Evolutionary conservation across 2,113 vertebrate species (phyloP).

Genomic region (Nibea albiflora): DNA sequence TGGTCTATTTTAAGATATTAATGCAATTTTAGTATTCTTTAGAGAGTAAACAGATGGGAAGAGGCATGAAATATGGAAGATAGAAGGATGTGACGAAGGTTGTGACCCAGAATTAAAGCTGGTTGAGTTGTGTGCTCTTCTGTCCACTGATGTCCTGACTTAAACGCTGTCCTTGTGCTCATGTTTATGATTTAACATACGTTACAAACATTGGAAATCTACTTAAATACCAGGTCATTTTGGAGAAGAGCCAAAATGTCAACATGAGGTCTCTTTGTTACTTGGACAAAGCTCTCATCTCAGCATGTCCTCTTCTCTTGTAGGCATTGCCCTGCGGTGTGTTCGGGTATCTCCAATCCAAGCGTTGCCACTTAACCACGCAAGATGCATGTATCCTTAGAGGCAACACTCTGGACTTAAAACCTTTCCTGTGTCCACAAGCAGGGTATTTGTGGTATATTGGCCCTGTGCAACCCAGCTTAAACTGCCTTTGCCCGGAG

Average conservation of each 20-base stretch:
- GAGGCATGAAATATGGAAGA: conserved; percentile 55
- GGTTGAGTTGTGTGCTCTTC: background rate
- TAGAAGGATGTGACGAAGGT: conserved; percentile 34
- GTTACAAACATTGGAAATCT: conserved; percentile 3
- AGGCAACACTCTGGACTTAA: conserved; percentile 81
- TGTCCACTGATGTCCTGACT: conserved; percentile 11
- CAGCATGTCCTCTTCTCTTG: background rate
- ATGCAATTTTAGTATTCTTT: conserved; percentile 20
- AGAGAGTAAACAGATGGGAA: conserved; percentile 27
- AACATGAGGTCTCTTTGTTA: conserved; percentile 19
- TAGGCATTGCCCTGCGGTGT: conserved; percentile 58
- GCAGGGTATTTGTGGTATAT: conserved; percentile 60
- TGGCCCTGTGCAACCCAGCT: conserved; percentile 63
- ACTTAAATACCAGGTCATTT: conserved; percentile 3
- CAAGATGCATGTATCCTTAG: conserved; percentile 68
- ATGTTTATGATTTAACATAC: conserved; percentile 45
- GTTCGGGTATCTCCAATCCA: conserved; percentile 45
- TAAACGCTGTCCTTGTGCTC: background rate
- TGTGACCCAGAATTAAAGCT: conserved; percentile 53
- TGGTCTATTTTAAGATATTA: conserved; percentile 52
- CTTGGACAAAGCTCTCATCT: conserved; percentile 57
- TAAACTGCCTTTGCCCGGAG: conserved; percentile 75
- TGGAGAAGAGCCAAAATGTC: conserved; percentile 2
- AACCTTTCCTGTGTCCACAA: conserved; percentile 81
- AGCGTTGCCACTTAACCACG: conserved; percentile 46